Evolutionary conservation across 2,113 vertebrate genomes (phyloP), one percentile per base, ranked within the genome.

Genomic region (Illadopsis cleaveri): DNA sequence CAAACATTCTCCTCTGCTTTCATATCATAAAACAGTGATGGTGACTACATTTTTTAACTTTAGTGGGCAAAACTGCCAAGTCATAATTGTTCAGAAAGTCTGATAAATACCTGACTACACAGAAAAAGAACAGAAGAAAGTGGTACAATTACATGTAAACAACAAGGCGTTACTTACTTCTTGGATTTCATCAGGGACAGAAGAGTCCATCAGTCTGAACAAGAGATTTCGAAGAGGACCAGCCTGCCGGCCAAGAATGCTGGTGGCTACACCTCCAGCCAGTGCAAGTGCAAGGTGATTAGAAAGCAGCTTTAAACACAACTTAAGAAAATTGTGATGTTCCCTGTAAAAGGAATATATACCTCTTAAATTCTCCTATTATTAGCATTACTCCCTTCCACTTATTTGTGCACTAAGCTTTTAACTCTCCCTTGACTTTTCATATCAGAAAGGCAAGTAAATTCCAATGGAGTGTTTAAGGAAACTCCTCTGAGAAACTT

Each of bases 111-210:
- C 11, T 73, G 58, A 76, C 37, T 30, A 66, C 24, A 68, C 1
- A 45, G 24, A 20, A 50, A 22, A 38, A 20, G 35, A 61, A n/a
- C 9, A 35, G 28, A 18, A 23, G 6, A 37, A 4, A 53, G 27
- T 7, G 54, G 30, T 1, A 53, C 15, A 57, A 25, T 65, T 88
- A 44, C 17, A 24, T 3, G 14, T 33, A 20, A 84, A 45, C 11
- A 28, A 45, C 61, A 45, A 61, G 62, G 24, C 15, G 65, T 47
- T 33, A 91, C 96, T 96, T 96, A 99, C 99, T 98, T 99, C 99
- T 90, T 99, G 99, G 90, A 99, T 99, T 98, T 99, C 99, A 96
- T 99, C 99, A 38, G 99, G 99, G 37, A 99, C 99, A 33, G 99
- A 99, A 7, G 99, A 99, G 90, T 99, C 99, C 99, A 99, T 99